A percentile compares a stretch with the other conserved stretches of the same genome.
Evolutionary conservation across 1,140 invertebrate species (phyloP).

Genomic region (Drosophila tani): DNA sequence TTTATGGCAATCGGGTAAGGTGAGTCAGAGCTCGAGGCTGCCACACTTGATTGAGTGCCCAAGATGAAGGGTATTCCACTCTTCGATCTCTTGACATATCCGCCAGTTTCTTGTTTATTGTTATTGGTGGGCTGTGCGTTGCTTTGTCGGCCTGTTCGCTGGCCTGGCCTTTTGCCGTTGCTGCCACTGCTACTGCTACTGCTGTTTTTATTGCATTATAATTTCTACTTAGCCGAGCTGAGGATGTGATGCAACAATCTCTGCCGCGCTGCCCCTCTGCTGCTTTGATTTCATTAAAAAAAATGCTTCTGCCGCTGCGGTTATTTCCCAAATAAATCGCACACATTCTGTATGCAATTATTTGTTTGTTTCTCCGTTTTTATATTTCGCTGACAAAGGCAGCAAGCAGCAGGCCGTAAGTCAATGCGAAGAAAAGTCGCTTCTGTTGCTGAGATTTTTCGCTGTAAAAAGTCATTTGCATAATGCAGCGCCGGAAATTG

Average conservation of each 20-base stretch:
- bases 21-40: constrained; percentile 32
- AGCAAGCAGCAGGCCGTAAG: constrained; percentile 58
- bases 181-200: constrained; percentile 8
- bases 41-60: constrained; percentile 23
- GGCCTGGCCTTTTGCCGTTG: constrained; percentile 48
- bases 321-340: constrained; percentile 81
- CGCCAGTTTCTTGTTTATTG: constrained; percentile 36
- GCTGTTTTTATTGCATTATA: constrained; percentile 76
- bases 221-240: constrained; percentile 76
- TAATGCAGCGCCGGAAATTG: constrained; percentile 80
- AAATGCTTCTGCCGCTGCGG: constrained; percentile 43
- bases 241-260: constrained; percentile 75
- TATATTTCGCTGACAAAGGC: constrained; percentile 53
- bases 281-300: constrained; percentile 77
- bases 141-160: constrained; percentile 45
- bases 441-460: constrained; percentile 56
- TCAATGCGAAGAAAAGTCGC: constrained; percentile 73
- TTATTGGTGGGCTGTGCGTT: constrained; percentile 44
- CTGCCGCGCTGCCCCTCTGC: constrained; percentile 13
- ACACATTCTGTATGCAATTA: constrained; percentile 81
- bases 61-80: constrained; percentile 30
- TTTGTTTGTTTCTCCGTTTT: constrained; percentile 53
- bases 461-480: constrained; percentile 78
- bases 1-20: constrained; percentile 25
- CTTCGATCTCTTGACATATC: constrained; percentile 26